Evolutionary conservation across 2,113 vertebrate species (phyloP).

Genomic region (Beaufortia kweichowensis): DNA sequence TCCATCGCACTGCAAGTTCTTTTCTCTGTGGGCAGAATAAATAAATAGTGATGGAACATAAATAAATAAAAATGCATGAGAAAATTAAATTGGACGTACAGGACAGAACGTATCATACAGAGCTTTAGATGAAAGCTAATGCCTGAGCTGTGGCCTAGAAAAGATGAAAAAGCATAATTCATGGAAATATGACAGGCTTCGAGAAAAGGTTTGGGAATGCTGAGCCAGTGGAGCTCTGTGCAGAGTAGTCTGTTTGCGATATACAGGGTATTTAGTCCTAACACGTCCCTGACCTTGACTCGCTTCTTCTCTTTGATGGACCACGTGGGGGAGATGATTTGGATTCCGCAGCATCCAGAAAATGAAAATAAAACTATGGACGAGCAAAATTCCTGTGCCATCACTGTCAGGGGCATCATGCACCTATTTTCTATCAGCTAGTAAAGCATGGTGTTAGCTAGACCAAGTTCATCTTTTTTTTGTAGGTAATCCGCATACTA

Average conservation of each 20-base stretch:
- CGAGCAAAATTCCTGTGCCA: not conserved
- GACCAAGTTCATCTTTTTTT: too few species aligned
- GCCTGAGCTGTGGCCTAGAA: conserved; percentile 51
- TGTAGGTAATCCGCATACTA: too few species aligned
- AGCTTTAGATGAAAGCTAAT: conserved; percentile 36
- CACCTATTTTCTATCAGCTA: too few species aligned
- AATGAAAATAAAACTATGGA: conserved; percentile 46
- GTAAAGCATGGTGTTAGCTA: too few species aligned
- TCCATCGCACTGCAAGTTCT: not conserved
- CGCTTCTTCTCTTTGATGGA: conserved; percentile 34
- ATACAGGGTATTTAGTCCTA: conserved; percentile 8
- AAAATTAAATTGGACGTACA: not conserved
- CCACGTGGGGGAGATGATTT: conserved; percentile 39
- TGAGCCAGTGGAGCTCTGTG: not conserved
- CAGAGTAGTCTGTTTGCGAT: not conserved
- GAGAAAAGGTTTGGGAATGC: conserved; percentile 1
- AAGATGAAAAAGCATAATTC: conserved; percentile 28
- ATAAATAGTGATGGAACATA: not conserved
- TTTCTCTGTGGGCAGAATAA: conserved; percentile 53
- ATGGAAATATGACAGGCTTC: conserved; percentile 3
- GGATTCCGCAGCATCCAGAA: conserved; percentile 51
- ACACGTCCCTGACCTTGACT: conserved; percentile 50
- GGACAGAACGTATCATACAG: not conserved
- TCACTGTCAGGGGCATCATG: too few species aligned
- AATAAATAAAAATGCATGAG: not conserved